Evolutionary conservation across 2,888 invertebrate genomes (phyloP), one percentile per base, ranked within the genome.

Genomic region (Entomobrya proxima): DNA sequence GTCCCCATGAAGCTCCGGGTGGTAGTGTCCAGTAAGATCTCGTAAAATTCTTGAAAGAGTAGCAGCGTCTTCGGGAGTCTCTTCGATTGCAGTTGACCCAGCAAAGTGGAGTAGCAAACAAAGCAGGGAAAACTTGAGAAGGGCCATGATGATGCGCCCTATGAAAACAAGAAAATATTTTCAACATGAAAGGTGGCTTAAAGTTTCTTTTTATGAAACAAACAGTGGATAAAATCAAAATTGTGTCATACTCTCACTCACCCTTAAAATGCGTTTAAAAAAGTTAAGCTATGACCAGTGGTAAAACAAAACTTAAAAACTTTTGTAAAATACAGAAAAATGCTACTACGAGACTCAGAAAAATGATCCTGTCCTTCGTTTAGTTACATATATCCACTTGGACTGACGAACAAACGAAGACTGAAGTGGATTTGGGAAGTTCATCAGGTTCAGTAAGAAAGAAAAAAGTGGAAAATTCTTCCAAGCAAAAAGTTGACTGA

Each of bases 371-470:
- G 79, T 85, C 79, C 74, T 64, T 55, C 61, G 24, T n/a, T 7
- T 69, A 55, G 69, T 40, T 55, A 40, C 77, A 50, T 77, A 84
- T 37, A 64, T 78, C 85, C 78, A 13, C 15, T 37, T 30, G 75
- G 85, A 75, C 85, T 85, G 85, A 85, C 79, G 85, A 74, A 69
- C 80, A 74, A 85, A 52, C 21, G 32, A 85, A 67, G 80, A 85
- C 74, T 85, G 76, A 80, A 37, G 37, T 24, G 55, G n/a, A 44
- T 47, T 35, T 32, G 21, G 47, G 32, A 72, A 44, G 40, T 69
- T 47, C 44, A 11, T 67, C 47, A 47, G n/a, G 11, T 44, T 21
- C 27, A 69, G 30, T 30, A 2, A 4, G 1, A 64, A 64, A n/a
- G n/a, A n/a, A n/a, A n/a, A n/a, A n/a, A n/a, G n/a, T n/a, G n/a